Percentiles rank a stretch among this genome's conserved stretches.
phyloP scores from a whole-genome alignment of 2,113 vertebrate genomes.

The Phoenicopterus ruber region DNA sequence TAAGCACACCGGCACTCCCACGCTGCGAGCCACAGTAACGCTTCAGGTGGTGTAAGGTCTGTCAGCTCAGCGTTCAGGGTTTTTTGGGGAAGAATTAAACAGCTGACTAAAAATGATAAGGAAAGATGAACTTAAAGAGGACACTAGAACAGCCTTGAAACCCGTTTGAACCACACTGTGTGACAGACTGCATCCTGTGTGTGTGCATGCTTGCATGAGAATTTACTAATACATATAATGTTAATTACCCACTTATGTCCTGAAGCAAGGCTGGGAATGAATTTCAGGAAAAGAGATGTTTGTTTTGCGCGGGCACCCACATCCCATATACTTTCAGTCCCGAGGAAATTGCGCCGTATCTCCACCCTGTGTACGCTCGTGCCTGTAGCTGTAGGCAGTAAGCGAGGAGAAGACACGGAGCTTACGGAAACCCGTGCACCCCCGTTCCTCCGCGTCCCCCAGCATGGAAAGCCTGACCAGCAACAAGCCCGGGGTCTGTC shows the following conservation, averaged over 20 bases:
- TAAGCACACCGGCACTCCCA: neutral
- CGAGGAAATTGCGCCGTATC: slow-evolving; percentile 39
- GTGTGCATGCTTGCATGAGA: neutral
- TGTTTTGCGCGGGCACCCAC: slow-evolving; percentile 30
- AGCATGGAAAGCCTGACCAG: neutral
- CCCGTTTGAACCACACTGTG: neutral
- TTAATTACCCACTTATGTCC: slow-evolving; percentile 29
- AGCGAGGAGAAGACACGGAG: neutral
- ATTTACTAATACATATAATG: neutral
- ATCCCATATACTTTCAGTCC: neutral
- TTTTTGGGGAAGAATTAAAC: neutral
- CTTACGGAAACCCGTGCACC: neutral
- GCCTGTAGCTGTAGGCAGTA: neutral
- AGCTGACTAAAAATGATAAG: neutral
- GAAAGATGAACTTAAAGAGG: neutral
- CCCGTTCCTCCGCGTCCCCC: neutral
- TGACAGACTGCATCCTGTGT: neutral
- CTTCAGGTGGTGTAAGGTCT: neutral
- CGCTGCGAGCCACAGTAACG: neutral
- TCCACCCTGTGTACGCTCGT: slow-evolving; percentile 34
- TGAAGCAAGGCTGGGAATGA: slow-evolving; percentile 46
- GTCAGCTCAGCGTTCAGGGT: neutral
- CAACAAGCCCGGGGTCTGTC: neutral
- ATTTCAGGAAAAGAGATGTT: slow-evolving; percentile 65
- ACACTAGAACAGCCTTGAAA: neutral